A percentile compares a stretch with the other conserved stretches of the same genome.
phyloP scores from a whole-genome alignment of 1,140 invertebrate genomes.

The Drosophila obscura region DNA sequence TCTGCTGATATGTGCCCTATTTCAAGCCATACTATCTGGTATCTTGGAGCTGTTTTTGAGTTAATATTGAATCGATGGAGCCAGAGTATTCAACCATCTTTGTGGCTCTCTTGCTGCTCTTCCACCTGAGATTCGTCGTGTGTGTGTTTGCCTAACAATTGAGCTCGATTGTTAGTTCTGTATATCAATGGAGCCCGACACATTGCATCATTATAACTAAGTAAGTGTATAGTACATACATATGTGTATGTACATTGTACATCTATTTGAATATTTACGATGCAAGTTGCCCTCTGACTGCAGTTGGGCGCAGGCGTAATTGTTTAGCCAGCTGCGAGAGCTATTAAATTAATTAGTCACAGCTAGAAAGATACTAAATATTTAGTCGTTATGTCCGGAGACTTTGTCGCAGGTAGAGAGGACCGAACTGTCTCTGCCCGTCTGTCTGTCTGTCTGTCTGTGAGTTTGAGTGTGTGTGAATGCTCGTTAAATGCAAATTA shows the following conservation, averaged over 20 bases:
- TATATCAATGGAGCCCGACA: slow-evolving; percentile 20
- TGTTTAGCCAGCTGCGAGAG: not conserved
- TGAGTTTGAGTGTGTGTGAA: slow-evolving; percentile 3
- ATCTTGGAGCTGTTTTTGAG: too few species aligned
- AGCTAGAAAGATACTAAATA: not conserved
- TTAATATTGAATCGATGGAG: not conserved
- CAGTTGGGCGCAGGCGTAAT: not conserved
- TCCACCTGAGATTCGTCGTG: slow-evolving; percentile 12
- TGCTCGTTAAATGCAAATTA: slow-evolving; percentile 78
- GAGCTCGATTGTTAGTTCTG: slow-evolving; percentile 18
- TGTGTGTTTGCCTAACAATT: slow-evolving; percentile 37
- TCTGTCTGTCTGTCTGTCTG: too few species aligned
- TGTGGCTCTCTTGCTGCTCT: slow-evolving; percentile 12
- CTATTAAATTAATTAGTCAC: slow-evolving; percentile 31
- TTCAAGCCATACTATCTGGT: too few species aligned
- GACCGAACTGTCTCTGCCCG: slow-evolving; percentile 4
- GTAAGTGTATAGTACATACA: not conserved
- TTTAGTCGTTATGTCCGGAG: not conserved
- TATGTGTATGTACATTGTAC: not conserved
- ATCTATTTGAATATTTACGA: slow-evolving; percentile 27
- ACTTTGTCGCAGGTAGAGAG: slow-evolving; percentile 34
- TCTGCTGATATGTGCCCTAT: too few species aligned
- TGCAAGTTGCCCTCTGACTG: slow-evolving; percentile 11
- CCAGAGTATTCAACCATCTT: too few species aligned
- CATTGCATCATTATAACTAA: not conserved